These are phyloP conservation scores for Apogon hyalosoma DNA, from an alignment of 2,797 vertebrate genomes.

Conservation along the genomic window DNA sequence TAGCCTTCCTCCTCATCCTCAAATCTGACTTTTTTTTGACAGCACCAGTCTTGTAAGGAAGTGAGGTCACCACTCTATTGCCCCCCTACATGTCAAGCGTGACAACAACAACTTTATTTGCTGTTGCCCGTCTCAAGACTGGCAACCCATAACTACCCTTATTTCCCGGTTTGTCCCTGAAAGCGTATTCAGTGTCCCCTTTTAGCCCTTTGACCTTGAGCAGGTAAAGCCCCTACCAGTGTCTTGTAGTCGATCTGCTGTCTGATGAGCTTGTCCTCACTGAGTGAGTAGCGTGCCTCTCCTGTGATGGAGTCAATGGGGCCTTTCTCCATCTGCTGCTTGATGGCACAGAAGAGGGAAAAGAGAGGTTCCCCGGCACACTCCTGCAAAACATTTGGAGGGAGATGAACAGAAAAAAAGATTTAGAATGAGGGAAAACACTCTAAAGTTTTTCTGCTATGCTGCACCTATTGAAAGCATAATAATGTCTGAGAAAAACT, in stretches of 20 bases:
- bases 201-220: conserved; percentile 33
- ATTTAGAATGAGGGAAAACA: conserved; percentile 30
- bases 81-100: conserved; percentile 46
- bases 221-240: conserved; percentile 86
- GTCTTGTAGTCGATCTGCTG: conserved; percentile 99
- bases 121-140: conserved; percentile 47
- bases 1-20: conserved; percentile 12
- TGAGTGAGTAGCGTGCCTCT: conserved; percentile 96
- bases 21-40: conserved; percentile 50
- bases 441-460: conserved; percentile 25
- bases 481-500: conserved; percentile 26
- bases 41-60: conserved; percentile 58
- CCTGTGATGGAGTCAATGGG: conserved; percentile 98
- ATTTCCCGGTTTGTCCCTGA: conserved; percentile 46
- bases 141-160: conserved; percentile 68
- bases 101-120: conserved; percentile 60
- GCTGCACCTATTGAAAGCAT: conserved; percentile 19
- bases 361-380: conserved; percentile 97
- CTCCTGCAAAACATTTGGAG: conserved; percentile 84
- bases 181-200: conserved; percentile 64
- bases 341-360: conserved; percentile 97
- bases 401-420: conserved; percentile 19
- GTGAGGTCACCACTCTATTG: conserved; percentile 59
- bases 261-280: conserved; percentile 98
- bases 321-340: conserved; percentile 99